Conservation (phyloP, 2,113 vertebrate genomes). For the Symphodus melops region DNA sequence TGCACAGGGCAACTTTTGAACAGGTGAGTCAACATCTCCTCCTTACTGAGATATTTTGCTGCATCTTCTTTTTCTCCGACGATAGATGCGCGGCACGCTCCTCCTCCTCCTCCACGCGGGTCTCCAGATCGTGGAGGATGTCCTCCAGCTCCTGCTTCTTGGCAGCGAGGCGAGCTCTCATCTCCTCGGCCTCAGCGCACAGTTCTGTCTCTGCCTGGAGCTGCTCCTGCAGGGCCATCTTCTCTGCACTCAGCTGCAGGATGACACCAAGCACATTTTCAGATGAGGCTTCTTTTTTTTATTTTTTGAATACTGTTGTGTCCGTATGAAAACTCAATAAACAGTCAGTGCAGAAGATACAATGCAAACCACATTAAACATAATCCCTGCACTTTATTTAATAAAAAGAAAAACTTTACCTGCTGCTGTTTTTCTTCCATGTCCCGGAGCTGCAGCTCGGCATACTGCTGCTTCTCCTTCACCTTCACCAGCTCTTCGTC, state of each 20-base stretch:
- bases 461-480: constrained; percentile 89
- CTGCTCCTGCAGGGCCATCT: constrained; percentile 96
- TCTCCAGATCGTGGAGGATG: constrained; percentile 96
- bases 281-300: no score
- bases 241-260: constrained; percentile 89
- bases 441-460: constrained; percentile 89
- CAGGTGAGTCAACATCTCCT: not conserved
- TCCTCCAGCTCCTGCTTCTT: constrained; percentile 98
- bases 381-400: no score
- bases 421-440: constrained; percentile 90
- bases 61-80: constrained; percentile 96
- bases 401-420: no score
- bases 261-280: not conserved
- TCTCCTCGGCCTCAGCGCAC: constrained; percentile 97
- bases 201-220: constrained; percentile 97
- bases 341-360: no score
- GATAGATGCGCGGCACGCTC: constrained; percentile 91
- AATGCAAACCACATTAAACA: no score
- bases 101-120: constrained; percentile 96
- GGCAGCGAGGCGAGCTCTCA: constrained; percentile 92
- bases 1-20: not conserved
- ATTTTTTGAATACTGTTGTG: no score
- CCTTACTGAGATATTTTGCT: constrained; percentile 93
- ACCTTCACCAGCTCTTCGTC: constrained; percentile 93
- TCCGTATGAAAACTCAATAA: no score